Conservation (phyloP, 2,888 invertebrate species). For the Dascillus cervinus region DNA sequence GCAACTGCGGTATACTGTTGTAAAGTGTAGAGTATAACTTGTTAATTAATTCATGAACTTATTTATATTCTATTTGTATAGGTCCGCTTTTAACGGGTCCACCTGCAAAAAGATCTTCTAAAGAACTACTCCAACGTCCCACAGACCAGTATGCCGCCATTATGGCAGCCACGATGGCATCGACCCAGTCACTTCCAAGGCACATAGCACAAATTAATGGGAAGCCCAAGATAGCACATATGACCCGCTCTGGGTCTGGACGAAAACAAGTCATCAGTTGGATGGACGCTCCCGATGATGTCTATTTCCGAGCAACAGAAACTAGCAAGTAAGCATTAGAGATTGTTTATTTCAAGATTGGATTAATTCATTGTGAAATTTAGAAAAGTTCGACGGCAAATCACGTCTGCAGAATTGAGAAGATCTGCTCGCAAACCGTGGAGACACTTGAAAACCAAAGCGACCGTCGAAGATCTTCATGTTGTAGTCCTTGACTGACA, state of each 20-base stretch:
- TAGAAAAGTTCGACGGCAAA: constrained; percentile 76
- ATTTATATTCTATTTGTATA: constrained; percentile 11
- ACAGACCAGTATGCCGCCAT: constrained; percentile 62
- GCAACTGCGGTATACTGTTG: too few relatives aligned
- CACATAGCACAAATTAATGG: constrained; percentile 71
- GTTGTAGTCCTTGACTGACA: constrained; percentile 72
- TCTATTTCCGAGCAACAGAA: constrained; percentile 89
- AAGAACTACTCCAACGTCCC: constrained; percentile 49
- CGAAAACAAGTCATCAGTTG: constrained; percentile 92
- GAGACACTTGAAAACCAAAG: constrained; percentile 51
- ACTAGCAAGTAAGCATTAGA: constrained; percentile 68
- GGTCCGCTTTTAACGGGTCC: constrained; percentile 42
- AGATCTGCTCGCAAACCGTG: constrained; percentile 83
- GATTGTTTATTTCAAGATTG: too few relatives aligned
- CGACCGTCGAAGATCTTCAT: constrained; percentile 50
- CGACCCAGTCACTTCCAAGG: constrained; percentile 60
- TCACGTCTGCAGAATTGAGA: constrained; percentile 71
- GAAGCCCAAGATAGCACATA: constrained; percentile 73
- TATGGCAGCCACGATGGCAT: constrained; percentile 57
- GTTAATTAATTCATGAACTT: too few relatives aligned
- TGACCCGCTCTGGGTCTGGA: constrained; percentile 65
- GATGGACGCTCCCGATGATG: constrained; percentile 98
- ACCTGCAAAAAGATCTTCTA: constrained; percentile 76
- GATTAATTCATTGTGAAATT: not conserved
- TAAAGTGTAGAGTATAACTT: too few relatives aligned